Conservation (phyloP, 2,888 invertebrate genomes). For the Hermaeophaga mercurialis region DNA sequence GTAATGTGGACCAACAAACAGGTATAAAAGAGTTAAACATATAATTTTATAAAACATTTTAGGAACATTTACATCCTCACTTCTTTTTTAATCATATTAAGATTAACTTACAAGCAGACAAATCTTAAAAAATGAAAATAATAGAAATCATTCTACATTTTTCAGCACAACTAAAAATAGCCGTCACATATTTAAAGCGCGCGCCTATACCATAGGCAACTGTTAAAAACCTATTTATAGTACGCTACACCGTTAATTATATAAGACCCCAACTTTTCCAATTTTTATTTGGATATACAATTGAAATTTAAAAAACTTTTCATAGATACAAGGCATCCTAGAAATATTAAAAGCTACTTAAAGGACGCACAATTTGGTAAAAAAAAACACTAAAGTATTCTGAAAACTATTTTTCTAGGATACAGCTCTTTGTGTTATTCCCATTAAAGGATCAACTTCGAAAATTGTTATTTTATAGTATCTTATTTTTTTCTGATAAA, state of each 20-base stretch:
- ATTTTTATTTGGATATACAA: too few species aligned
- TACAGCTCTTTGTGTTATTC: too few species aligned
- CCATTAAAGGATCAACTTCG: too few species aligned
- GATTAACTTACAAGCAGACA: neutral
- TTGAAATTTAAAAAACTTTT: too few species aligned
- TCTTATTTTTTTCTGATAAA: too few species aligned
- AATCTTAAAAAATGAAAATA: conserved; percentile 1
- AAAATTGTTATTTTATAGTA: too few species aligned
- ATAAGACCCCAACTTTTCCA: too few species aligned
- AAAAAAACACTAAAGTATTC: too few species aligned
- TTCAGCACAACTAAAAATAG: conserved; percentile 13
- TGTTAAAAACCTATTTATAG: conserved; percentile 2
- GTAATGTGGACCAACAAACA: conserved; percentile 9
- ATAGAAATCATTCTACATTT: neutral
- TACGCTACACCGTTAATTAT: neutral
- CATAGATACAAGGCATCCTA: too few species aligned
- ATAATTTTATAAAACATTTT: conserved; percentile 19
- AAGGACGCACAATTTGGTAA: too few species aligned
- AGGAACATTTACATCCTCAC: neutral
- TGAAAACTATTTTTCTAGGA: too few species aligned
- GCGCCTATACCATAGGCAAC: conserved; percentile 8
- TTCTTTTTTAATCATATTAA: conserved; percentile 1
- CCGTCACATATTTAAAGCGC: conserved; percentile 2
- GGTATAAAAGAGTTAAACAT: neutral
- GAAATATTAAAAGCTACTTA: too few species aligned